Evolutionary conservation across 2,797 vertebrate genomes (phyloP).

Genomic region (Monodelphis domestica): DNA sequence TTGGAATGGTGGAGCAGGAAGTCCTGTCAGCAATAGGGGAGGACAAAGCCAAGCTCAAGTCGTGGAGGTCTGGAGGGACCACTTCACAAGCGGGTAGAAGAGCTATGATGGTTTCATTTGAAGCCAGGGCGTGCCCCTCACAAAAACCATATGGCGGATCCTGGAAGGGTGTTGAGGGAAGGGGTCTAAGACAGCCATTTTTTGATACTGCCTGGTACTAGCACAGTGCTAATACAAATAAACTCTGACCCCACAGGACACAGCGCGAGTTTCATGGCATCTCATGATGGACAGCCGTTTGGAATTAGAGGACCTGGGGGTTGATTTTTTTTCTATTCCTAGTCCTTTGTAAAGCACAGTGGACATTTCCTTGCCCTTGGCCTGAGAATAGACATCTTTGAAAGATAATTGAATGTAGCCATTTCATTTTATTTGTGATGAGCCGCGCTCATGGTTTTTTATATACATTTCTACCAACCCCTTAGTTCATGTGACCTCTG

Average conservation of each 20-base stretch:
- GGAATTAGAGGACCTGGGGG: conserved; percentile 69
- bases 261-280: conserved; percentile 69
- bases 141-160: conserved; percentile 70
- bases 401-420: conserved; percentile 79
- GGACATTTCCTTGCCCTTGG: conserved; percentile 80
- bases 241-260: conserved; percentile 76
- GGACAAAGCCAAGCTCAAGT: conserved; percentile 54
- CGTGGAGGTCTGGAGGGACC: conserved; percentile 67
- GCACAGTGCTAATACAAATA: conserved; percentile 61
- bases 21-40: conserved; percentile 84
- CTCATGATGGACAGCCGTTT: conserved; percentile 61
- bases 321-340: conserved; percentile 81
- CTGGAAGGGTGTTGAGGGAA: conserved; percentile 65
- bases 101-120: conserved; percentile 66
- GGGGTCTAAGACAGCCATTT: conserved; percentile 52
- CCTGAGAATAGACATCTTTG: conserved; percentile 69
- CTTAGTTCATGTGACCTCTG: conserved; percentile 43
- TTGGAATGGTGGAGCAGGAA: conserved; percentile 83
- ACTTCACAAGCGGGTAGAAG: conserved; percentile 64
- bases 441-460: conserved; percentile 80
- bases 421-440: conserved; percentile 76
- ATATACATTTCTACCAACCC: conserved; percentile 60
- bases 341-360: conserved; percentile 88
- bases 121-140: conserved; percentile 70
- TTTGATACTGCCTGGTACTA: conserved; percentile 70